A percentile compares a stretch with the other conserved stretches of the same genome.
Evolutionary conservation across 1,140 invertebrate genomes (phyloP).

Genomic region (Zaprionus capensis): DNA sequence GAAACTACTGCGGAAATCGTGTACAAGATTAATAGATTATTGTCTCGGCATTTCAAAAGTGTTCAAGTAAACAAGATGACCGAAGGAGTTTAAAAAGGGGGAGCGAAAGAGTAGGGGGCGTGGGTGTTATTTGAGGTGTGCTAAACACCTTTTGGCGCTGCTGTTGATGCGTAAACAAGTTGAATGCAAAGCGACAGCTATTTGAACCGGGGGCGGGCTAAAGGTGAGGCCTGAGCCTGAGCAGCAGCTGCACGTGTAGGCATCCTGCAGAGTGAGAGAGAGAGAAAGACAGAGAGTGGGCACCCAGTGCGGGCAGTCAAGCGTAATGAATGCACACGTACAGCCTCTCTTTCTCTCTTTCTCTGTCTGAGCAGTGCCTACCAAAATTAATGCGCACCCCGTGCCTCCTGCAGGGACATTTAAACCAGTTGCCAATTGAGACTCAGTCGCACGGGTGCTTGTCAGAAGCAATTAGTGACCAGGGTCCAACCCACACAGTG

Average conservation of each 20-base stretch:
- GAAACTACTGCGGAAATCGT: constrained; percentile 20
- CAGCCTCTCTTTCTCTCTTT: neutral
- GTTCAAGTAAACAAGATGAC: constrained; percentile 13
- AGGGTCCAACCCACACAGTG: constrained; percentile 31
- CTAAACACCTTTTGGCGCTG: constrained; percentile 56
- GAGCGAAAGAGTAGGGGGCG: neutral
- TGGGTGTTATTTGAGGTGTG: neutral
- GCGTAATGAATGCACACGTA: constrained; percentile 43
- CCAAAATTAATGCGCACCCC: constrained; percentile 60
- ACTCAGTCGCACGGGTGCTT: constrained; percentile 15
- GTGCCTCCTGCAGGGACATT: constrained; percentile 37
- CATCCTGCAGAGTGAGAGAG: neutral
- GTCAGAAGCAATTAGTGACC: constrained; percentile 72
- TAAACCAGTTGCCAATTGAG: constrained; percentile 69
- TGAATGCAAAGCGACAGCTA: constrained; percentile 69
- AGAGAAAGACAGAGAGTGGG: neutral
- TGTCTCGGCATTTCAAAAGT: neutral
- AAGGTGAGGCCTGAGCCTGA: constrained; percentile 24
- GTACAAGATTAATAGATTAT: constrained; percentile 41
- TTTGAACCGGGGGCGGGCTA: constrained; percentile 43
- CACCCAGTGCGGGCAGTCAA: constrained; percentile 43
- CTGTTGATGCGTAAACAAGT: constrained; percentile 68
- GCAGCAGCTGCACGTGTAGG: constrained; percentile 9
- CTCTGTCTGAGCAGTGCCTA: constrained; percentile 9
- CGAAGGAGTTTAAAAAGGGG: constrained; percentile 11